Percentiles rank a stretch among this genome's conserved stretches.
Conservation (phyloP, 2,888 invertebrate genomes). For the Octonoba sinensis region DNA sequence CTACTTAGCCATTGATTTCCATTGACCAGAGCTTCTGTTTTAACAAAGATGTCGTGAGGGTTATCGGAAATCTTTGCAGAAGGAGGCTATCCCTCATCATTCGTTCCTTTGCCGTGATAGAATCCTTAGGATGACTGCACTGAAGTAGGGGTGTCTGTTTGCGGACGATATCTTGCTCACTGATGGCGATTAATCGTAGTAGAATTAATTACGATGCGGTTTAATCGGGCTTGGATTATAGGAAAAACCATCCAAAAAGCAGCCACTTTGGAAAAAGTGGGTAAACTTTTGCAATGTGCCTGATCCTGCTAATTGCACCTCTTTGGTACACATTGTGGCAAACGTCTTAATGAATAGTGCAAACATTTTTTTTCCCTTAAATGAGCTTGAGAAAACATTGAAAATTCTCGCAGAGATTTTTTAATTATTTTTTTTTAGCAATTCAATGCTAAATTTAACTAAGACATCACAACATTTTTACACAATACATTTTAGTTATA, state of each 20-base stretch:
- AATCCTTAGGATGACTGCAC: conserved; percentile 13
- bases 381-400: no score
- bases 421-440: no score
- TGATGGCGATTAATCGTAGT: conserved; percentile 41
- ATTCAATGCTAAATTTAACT: no score
- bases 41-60: conserved; percentile 59
- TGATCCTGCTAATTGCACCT: conserved; percentile 51
- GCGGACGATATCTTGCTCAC: conserved; percentile 22
- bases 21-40: conserved; percentile 52
- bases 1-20: conserved; percentile 60
- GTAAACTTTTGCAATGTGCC: conserved; percentile 44
- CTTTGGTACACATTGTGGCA: conserved; percentile 32
- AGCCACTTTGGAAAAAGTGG: conserved; percentile 15
- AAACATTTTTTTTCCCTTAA: no score
- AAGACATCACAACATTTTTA: no score
- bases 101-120: neutral
- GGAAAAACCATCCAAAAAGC: conserved; percentile 20
- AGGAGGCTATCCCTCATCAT: conserved; percentile 3
- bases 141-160: conserved; percentile 37
- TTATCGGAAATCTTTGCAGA: conserved; percentile 57
- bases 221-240: conserved; percentile 35
- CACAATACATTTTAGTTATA: no score
- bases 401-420: no score
- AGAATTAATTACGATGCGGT: conserved; percentile 41
- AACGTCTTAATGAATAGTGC: no score